Evolutionary conservation across 2,797 vertebrate species (phyloP), one percentile per base, ranked within the genome.

Genomic region (Argya squamiceps): DNA sequence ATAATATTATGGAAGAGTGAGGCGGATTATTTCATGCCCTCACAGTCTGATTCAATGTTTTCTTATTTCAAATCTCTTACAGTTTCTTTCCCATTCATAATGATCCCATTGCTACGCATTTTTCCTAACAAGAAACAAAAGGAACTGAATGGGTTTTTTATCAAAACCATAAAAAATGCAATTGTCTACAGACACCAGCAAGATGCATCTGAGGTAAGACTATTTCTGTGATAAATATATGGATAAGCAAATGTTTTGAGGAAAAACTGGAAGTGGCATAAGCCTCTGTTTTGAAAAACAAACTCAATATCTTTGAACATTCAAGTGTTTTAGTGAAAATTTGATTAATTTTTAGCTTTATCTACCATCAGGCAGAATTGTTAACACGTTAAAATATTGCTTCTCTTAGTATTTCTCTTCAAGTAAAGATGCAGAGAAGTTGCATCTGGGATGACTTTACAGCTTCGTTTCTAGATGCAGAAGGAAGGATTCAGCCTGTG

Each of bases 71-170:
- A 93, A 96, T 97, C 59, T 97, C 75, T 97, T 97, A 63, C 95
- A 99, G 99, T 99, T 96, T 98, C 98, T 22, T 99, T 99, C 97
- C 99, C 99, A 12, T 98, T 97, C 94, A 96, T 99, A 92, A 97
- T 98, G 95, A 94, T 98, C 76, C 99, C 98, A 55, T 90, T 99
- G 95, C 96, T 91, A 43, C 80, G 91, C 87, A 78, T 99, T 95
- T 85, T 99, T 86, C 99, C 99, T 94, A 99, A 98, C 97, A 99
- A 99, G 98, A 98, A 98, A 44, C 98, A 97, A 74, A 98, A 98
- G 84, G 93, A 98, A 90, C 97, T 99, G 97, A 99, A 98, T 94
- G 55, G 92, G 26, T 99, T 99, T 98, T 99, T 99, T 96, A 98
- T 98, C 90, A 96, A 89, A 93, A 98, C 95, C 84, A 96, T 99